Evolutionary conservation across 1,140 invertebrate genomes (phyloP).

Genomic region (Thaumetopoea pityocampa): DNA sequence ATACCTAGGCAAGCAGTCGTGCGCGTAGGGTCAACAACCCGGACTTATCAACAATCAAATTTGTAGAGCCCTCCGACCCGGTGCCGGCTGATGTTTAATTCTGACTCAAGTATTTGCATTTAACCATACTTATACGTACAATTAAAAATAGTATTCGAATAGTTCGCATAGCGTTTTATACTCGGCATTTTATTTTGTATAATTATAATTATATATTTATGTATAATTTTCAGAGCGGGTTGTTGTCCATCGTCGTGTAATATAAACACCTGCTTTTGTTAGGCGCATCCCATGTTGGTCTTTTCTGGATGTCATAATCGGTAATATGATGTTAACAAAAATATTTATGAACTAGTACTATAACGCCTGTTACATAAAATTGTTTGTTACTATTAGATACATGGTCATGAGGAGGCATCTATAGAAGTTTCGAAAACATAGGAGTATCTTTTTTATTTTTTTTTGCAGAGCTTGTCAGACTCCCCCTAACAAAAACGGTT

Average conservation of each 20-base stretch:
- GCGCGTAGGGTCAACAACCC: conserved; percentile 58
- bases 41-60: conserved; percentile 63
- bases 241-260: conserved; percentile 38
- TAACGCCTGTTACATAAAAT: no score
- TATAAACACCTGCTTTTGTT: conserved; percentile 44
- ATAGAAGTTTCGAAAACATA: no score
- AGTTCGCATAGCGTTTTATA: conserved; percentile 11
- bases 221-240: conserved; percentile 40
- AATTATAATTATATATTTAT: no score
- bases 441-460: no score
- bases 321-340: no score
- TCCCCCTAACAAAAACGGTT: no score
- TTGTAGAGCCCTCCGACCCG: conserved; percentile 34
- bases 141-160: conserved; percentile 13
- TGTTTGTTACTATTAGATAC: no score
- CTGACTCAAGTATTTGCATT: conserved; percentile 40
- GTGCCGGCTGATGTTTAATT: conserved; percentile 14
- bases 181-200: no score
- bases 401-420: no score
- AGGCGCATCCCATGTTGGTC: conserved; percentile 39
- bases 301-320: conserved; percentile 34
- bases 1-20: no score
- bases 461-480: no score
- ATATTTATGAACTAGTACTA: no score
- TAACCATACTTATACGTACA: conserved; percentile 12